phyloP scores from a whole-genome alignment of 1,140 invertebrate genomes.

The Pogonomyrmex californicus region DNA sequence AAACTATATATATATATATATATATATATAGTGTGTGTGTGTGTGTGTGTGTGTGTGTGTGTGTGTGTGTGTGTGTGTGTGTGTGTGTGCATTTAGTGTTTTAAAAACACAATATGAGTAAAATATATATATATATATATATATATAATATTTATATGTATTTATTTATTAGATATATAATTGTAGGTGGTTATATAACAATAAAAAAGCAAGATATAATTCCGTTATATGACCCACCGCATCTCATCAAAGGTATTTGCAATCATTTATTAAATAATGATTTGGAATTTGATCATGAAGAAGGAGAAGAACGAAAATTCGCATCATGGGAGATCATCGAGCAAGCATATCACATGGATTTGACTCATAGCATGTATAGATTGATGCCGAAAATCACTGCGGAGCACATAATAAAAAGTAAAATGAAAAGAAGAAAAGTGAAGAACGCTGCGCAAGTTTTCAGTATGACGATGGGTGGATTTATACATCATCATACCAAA shows the following conservation, averaged over 20 bases:
- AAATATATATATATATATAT: too few species aligned
- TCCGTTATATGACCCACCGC: conserved; percentile 30
- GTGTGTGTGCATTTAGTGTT: too few species aligned
- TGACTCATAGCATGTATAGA: conserved; percentile 39
- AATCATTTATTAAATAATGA: conserved; percentile 48
- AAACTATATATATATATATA: too few species aligned
- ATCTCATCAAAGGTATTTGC: conserved; percentile 39
- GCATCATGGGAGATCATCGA: conserved; percentile 58
- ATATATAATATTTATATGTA: too few species aligned
- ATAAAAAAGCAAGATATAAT: conserved; percentile 48
- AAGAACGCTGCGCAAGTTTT: conserved; percentile 49
- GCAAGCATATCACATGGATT: conserved; percentile 56
- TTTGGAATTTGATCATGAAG: conserved; percentile 42
- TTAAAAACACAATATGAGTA: too few species aligned
- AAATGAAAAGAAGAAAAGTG: conserved; percentile 47
- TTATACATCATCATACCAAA: conserved; percentile 60
- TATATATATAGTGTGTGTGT: too few species aligned
- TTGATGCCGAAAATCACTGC: conserved; percentile 62
- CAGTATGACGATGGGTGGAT: conserved; percentile 52
- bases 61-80: too few species aligned
- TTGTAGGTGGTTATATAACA: conserved; percentile 42
- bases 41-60: too few species aligned
- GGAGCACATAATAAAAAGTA: conserved; percentile 47
- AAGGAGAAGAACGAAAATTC: conserved; percentile 45
- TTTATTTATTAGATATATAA: too few species aligned